Conservation (phyloP, 2,797 vertebrate genomes). For the Pempheris klunzingeri region DNA sequence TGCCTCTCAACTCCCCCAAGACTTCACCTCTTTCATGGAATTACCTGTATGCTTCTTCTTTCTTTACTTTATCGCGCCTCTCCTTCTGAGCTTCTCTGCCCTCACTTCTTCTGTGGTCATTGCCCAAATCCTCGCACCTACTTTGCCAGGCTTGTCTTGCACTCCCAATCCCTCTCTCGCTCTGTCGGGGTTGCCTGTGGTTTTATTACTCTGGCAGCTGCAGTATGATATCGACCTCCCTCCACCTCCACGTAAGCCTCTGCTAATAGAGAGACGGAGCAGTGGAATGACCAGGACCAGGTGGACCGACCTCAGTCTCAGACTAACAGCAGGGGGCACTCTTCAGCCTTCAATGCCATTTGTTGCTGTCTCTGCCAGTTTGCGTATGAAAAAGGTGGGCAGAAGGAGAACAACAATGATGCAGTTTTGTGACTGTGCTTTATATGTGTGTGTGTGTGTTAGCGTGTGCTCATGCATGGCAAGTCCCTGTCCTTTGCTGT, state of each 20-base stretch:
- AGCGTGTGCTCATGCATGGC: constrained; percentile 62
- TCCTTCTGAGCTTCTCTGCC: constrained; percentile 27
- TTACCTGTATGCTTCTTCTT: constrained; percentile 19
- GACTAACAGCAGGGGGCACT: constrained; percentile 83
- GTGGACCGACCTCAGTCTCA: constrained; percentile 47
- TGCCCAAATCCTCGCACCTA: constrained; percentile 40
- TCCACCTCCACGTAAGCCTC: constrained; percentile 65
- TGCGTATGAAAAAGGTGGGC: constrained; percentile 52
- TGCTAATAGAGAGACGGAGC: constrained; percentile 67
- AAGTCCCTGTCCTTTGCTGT: constrained; percentile 78
- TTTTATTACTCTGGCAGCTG: constrained; percentile 71
- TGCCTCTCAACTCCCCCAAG: constrained; percentile 9
- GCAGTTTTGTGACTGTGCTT: constrained; percentile 55
- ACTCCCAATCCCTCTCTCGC: constrained; percentile 31
- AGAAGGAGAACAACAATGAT: constrained; percentile 58
- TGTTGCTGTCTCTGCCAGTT: constrained; percentile 59
- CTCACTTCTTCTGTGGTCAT: constrained; percentile 35
- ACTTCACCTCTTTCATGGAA: constrained; percentile 41
- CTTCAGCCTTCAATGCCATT: constrained; percentile 78
- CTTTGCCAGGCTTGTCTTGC: constrained; percentile 27
- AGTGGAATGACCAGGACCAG: constrained; percentile 51
- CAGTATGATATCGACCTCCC: constrained; percentile 64
- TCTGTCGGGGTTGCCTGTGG: constrained; percentile 53
- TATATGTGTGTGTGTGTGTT: constrained; percentile 34
- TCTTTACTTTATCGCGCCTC: constrained; percentile 17